phyloP scores from a whole-genome alignment of 2,888 invertebrate species.

The Melanargia galathea region DNA sequence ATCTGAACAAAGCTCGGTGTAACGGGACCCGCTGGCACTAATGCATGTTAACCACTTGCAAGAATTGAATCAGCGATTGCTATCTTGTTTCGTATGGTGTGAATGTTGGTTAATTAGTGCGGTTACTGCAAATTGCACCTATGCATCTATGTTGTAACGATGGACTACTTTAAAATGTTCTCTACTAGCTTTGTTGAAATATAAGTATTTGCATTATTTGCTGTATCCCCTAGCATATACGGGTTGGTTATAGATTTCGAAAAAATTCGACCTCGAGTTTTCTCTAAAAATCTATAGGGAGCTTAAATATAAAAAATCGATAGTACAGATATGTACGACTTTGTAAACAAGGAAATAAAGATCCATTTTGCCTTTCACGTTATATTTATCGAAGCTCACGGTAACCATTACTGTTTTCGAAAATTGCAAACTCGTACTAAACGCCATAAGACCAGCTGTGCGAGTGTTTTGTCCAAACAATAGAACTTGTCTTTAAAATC shows the following conservation, averaged over 20 bases:
- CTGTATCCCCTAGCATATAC: not conserved
- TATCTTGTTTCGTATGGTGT: constrained; percentile 35
- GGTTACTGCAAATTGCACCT: constrained; percentile 15
- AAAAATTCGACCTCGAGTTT: not conserved
- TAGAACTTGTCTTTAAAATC: too few relatives aligned
- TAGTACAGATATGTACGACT: too few relatives aligned
- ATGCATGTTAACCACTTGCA: constrained; percentile 41
- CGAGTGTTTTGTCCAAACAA: too few relatives aligned
- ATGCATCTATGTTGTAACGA: constrained; percentile 2
- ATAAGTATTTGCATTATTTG: not conserved
- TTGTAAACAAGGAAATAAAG: too few relatives aligned
- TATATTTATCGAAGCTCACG: too few relatives aligned
- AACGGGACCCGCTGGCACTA: constrained; percentile 34
- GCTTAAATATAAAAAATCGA: too few relatives aligned
- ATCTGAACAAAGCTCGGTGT: constrained; percentile 26
- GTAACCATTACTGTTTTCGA: too few relatives aligned
- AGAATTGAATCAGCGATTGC: constrained; percentile 36
- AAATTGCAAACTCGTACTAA: too few relatives aligned
- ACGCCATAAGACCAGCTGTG: too few relatives aligned
- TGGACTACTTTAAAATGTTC: not conserved
- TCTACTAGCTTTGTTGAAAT: not conserved
- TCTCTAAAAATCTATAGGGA: not conserved
- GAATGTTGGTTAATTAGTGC: constrained; percentile 36
- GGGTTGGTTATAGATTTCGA: not conserved
- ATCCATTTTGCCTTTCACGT: too few relatives aligned